Evolutionary conservation across 2,888 invertebrate genomes (phyloP).

Genomic region (Trichogramma dendrolimi): DNA sequence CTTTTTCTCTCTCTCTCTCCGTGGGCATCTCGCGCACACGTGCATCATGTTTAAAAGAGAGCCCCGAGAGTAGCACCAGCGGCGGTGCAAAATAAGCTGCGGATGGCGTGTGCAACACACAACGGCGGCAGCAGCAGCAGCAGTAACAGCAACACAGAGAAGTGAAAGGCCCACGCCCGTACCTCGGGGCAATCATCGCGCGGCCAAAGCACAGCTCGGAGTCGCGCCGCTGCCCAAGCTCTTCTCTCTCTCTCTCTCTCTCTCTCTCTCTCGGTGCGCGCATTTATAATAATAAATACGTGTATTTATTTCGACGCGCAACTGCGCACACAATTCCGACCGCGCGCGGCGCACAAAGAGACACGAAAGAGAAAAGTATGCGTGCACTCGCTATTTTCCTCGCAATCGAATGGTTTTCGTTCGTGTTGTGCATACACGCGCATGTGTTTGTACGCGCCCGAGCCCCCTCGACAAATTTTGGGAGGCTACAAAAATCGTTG

Average conservation of each 20-base stretch:
- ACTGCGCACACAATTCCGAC: conserved; percentile 14
- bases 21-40: conserved; percentile 9
- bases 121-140: neutral
- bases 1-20: neutral
- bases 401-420: conserved; percentile 21
- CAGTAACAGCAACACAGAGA: conserved; percentile 33
- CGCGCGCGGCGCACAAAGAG: conserved; percentile 7
- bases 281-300: too few species aligned
- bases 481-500: too few species aligned
- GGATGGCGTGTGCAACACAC: conserved; percentile 12
- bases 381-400: conserved; percentile 33
- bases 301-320: neutral
- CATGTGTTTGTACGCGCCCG: too few species aligned
- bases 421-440: too few species aligned
- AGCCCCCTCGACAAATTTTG: too few species aligned
- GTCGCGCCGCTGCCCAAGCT: conserved; percentile 5
- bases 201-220: conserved; percentile 26
- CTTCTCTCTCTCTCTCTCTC: conserved; percentile 3
- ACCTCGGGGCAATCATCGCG: conserved; percentile 46
- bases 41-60: conserved; percentile 17
- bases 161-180: conserved; percentile 54
- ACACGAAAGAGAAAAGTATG: conserved; percentile 25
- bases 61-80: neutral
- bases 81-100: neutral
- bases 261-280: neutral